A percentile compares a stretch with the other conserved stretches of the same genome.
Conservation (phyloP, 2,113 vertebrate species). For the Conger conger region DNA sequence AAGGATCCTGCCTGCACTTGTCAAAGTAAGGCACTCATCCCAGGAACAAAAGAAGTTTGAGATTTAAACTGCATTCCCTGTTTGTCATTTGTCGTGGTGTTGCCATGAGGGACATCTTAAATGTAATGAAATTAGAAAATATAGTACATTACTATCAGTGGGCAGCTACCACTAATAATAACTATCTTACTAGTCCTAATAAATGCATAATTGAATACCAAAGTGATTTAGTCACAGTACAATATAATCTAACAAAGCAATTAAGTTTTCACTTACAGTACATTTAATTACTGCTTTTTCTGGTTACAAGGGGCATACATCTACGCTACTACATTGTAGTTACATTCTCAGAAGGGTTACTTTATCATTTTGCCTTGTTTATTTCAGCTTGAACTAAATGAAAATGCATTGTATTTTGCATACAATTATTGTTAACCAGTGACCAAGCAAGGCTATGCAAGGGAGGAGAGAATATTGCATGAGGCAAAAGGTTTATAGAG, state of each 20-base stretch:
- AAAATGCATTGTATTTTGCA: background rate
- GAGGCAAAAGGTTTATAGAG: background rate
- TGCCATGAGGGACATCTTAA: too few species aligned
- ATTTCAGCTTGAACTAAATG: background rate
- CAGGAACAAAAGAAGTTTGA: background rate
- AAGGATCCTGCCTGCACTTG: background rate
- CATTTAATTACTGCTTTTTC: background rate
- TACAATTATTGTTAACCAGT: background rate
- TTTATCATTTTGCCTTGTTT: background rate
- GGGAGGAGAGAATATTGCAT: background rate
- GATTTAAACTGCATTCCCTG: background rate
- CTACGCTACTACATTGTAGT: background rate
- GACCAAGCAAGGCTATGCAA: background rate
- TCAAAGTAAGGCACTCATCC: background rate
- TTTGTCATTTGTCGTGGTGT: too few species aligned
- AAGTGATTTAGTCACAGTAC: background rate
- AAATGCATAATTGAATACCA: background rate
- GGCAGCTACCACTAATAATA: background rate
- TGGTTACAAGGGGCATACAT: background rate
- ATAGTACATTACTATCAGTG: too few species aligned
- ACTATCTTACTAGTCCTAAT: background rate
- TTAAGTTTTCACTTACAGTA: background rate
- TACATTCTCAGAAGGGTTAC: background rate
- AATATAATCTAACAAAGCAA: background rate
- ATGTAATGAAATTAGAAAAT: too few species aligned